Evolutionary conservation across 1,140 invertebrate genomes (phyloP), one percentile per base, ranked within the genome.

Genomic region (Drosophila serrata): DNA sequence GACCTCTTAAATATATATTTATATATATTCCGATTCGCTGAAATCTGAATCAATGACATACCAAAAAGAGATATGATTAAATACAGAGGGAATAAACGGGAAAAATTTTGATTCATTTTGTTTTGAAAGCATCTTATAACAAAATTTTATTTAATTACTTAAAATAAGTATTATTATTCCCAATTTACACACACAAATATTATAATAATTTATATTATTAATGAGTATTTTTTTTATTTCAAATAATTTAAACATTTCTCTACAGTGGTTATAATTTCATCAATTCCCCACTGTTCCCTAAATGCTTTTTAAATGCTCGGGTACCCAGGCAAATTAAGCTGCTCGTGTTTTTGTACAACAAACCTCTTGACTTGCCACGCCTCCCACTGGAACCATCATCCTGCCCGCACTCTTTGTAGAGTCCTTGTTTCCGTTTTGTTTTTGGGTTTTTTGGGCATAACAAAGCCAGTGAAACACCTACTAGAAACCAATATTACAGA

Each of bases 271-370:
- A 24, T 42, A 40, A 48, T 81, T 60, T 57, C 48, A 46, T 15
- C 17, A 51, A 62, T 48, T 45, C 19, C 56, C 35, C 56, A 86
- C 79, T 87, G 84, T 68, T 31, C 29, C 45, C 75, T 88, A 88
- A 88, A 88, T 79, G 85, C 74, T 81, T 88, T 88, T 88, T 88
- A 90, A 88, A 85, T 85, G 81, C 65, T 33, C 22, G 22, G 17
- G 45, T 8, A 22, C 43, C 42, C 48, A 15, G 58, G 58, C 65
- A 80, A 82, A 88, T 88, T 79, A 80, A 80, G 84, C 84, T 80
- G 58, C 79, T 79, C 78, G 64, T 79, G 42, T 45, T 48, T 48
- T 62, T 59, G 74, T 79, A 59, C 82, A 55, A 58, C 53, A 65
- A 65, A 68, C 43, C 78, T 79, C 75, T 79, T 46, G 64, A 82